Percentiles rank a stretch among this genome's conserved stretches.
These are phyloP conservation scores for Amazona vittata DNA, from an alignment of 2,113 vertebrate genomes.

Conservation along the genomic window DNA sequence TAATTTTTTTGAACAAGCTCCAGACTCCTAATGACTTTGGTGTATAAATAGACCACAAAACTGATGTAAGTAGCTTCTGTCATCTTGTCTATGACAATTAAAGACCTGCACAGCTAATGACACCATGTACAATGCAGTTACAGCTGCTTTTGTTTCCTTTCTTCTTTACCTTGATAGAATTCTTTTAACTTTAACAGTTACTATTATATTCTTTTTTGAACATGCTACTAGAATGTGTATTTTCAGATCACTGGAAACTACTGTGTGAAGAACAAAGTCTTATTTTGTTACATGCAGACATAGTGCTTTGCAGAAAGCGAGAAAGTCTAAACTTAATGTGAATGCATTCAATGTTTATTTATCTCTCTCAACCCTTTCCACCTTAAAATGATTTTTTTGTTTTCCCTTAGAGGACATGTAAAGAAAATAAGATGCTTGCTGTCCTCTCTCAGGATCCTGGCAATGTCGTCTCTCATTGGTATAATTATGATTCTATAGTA, in stretches of 20 bases:
- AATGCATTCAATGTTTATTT: slow-evolving; percentile 26
- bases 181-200: slow-evolving; percentile 54
- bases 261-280: not conserved
- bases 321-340: slow-evolving; percentile 14
- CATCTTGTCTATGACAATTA: slow-evolving; percentile 58
- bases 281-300: slow-evolving; percentile 1
- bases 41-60: slow-evolving; percentile 65
- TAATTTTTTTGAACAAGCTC: not conserved
- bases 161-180: slow-evolving; percentile 62
- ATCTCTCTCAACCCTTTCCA: not conserved
- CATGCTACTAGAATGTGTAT: not conserved
- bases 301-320: not conserved
- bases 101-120: slow-evolving; percentile 56
- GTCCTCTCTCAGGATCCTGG: not conserved
- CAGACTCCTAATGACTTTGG: not conserved
- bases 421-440: not conserved
- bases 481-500: not conserved
- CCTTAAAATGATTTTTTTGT: not conserved
- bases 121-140: slow-evolving; percentile 59
- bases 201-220: not conserved
- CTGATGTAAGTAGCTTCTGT: slow-evolving; percentile 61
- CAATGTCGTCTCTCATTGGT: not conserved
- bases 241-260: not conserved
- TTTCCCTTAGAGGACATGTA: not conserved
- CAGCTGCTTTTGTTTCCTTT: slow-evolving; percentile 44